phyloP scores from a whole-genome alignment of 2,113 vertebrate species.

The Axis porcinus region DNA sequence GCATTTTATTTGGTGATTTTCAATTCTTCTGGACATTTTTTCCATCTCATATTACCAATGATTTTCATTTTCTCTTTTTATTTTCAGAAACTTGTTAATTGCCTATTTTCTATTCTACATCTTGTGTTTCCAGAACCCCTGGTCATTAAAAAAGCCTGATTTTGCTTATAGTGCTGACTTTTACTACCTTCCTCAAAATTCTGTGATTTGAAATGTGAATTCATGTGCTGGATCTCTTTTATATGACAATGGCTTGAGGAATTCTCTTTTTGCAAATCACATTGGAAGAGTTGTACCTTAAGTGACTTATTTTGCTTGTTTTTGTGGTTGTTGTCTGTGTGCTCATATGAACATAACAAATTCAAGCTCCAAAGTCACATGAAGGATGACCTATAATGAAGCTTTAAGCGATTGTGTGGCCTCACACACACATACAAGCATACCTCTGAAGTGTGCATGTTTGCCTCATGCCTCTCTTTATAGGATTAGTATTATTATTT shows the following conservation, averaged over 20 bases:
- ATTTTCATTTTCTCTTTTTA: not conserved
- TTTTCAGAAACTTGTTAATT: not conserved
- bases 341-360: not conserved
- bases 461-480: not conserved
- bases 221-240: not conserved
- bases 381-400: fast-evolving
- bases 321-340: not conserved
- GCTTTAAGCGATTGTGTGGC: not conserved
- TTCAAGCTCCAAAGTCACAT: not conserved
- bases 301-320: not conserved
- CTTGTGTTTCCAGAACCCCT: not conserved
- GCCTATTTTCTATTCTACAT: not conserved
- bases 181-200: not conserved
- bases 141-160: not conserved
- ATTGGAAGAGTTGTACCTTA: not conserved
- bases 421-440: fast-evolving
- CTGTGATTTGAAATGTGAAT: not conserved
- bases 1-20: not conserved
- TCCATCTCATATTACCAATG: not conserved
- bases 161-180: not conserved
- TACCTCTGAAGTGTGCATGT: fast-evolving
- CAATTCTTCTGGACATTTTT: not conserved
- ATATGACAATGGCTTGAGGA: not conserved
- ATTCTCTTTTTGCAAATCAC: not conserved
- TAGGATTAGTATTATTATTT: not conserved